Evolutionary conservation across 2,797 vertebrate genomes (phyloP), one percentile per base, ranked within the genome.

Genomic region (Microchirus variegatus): DNA sequence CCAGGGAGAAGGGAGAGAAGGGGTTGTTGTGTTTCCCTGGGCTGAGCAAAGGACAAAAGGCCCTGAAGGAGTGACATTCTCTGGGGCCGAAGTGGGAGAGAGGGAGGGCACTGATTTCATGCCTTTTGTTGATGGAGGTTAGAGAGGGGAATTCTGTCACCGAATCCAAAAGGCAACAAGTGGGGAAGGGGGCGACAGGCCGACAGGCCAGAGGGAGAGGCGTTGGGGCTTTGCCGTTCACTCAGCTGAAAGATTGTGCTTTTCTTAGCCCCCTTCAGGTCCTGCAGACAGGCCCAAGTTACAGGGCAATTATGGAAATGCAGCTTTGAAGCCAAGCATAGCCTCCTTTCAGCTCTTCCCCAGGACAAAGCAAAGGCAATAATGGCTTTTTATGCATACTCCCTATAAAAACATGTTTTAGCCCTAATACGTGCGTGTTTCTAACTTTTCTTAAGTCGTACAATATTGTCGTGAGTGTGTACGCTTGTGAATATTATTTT

Each of bases 261-360:
- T 94, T 95, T 86, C 84, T 86, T 83, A 84, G 75, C 81, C 81
- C 79, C 82, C 76, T 95, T 93, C 93, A 93, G 94, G 93, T 95
- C 95, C 95, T 65, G 83, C 85, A 89, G 81, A 88, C 86, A 81
- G 94, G 91, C 94, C 95, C 87, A 79, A 96, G 96, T 96, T 96
- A 96, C 95, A 96, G 95, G 94, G 94, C 95, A 96, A 97, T 97
- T 97, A 98, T 98, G 96, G 96, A 97, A 97, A 98, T 97, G 94
- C 45, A 48, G 89, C 96, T 97, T 97, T 97, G 95, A 98, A 97
- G 95, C 94, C 37, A 56, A 90, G 92, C 92, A 85, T 88, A 93
- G 87, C 14, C 43, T 84, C 92, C 93, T 94, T 93, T 94, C 92
- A 95, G 91, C 93, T 92, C 89, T 91, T 87, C 83, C 87, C 80